phyloP scores from a whole-genome alignment of 2,888 invertebrate genomes.

The Molanna angustata region DNA sequence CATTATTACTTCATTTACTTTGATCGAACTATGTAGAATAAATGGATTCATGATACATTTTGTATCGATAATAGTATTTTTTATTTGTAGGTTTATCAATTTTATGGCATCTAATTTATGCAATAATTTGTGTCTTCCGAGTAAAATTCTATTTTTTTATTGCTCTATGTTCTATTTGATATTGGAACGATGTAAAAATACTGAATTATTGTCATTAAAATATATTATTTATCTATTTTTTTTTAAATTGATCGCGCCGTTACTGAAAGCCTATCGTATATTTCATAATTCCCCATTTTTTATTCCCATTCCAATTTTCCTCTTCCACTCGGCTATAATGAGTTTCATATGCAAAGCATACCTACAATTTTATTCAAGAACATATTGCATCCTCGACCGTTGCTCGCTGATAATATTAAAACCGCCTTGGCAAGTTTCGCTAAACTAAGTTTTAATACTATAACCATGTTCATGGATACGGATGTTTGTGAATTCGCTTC shows the following conservation, averaged over 20 bases:
- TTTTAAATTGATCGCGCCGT: slow-evolving; percentile 33
- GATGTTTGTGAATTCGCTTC: slow-evolving; percentile 7
- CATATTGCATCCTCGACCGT: slow-evolving; percentile 43
- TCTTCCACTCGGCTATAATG: slow-evolving; percentile 39
- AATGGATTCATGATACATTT: too few relatives aligned
- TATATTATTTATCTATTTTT: too few relatives aligned
- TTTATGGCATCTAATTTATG: too few relatives aligned
- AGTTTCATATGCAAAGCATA: slow-evolving; percentile 38
- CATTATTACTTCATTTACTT: too few relatives aligned
- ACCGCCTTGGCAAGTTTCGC: background rate
- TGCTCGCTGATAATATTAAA: slow-evolving; percentile 5
- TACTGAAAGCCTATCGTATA: slow-evolving; percentile 50
- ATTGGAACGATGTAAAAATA: too few relatives aligned
- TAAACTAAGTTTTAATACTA: slow-evolving; percentile 14
- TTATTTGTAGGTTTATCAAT: too few relatives aligned
- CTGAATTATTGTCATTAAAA: too few relatives aligned
- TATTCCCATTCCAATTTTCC: slow-evolving; percentile 39
- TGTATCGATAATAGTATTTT: too few relatives aligned
- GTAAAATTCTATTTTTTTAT: too few relatives aligned
- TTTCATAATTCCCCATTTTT: slow-evolving; percentile 48
- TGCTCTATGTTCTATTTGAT: too few relatives aligned
- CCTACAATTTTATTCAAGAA: slow-evolving; percentile 35
- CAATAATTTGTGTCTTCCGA: too few relatives aligned
- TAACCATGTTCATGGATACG: slow-evolving; percentile 22
- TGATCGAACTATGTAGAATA: too few relatives aligned